Evolutionary conservation across 2,797 vertebrate species (phyloP).

Genomic region (Phyllotis vaccarum): DNA sequence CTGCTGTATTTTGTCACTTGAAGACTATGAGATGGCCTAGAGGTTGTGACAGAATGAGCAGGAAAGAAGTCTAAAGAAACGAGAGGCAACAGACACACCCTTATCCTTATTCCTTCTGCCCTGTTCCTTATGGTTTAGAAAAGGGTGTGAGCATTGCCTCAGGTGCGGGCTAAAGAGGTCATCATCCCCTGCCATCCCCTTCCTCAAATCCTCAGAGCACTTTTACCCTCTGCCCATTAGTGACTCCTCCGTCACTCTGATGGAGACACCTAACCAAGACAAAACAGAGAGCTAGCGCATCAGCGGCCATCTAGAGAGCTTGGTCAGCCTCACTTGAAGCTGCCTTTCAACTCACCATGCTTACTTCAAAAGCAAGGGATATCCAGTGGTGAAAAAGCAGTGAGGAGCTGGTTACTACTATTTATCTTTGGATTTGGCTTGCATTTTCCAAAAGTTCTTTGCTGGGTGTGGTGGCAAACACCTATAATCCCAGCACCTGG

Average conservation of each 20-base stretch:
- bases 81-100: background rate
- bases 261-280: background rate
- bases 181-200: background rate
- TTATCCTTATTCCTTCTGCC: background rate
- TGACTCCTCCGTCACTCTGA: background rate
- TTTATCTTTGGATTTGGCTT: background rate
- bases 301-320: background rate
- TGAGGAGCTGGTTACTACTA: background rate
- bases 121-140: background rate
- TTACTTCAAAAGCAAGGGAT: constrained; percentile 21
- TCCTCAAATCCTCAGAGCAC: constrained; percentile 28
- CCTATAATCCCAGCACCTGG: background rate
- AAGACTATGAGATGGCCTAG: background rate
- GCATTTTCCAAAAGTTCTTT: too few species aligned
- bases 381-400: background rate
- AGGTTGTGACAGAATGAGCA: background rate
- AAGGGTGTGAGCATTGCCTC: background rate
- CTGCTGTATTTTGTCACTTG: background rate
- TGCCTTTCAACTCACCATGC: background rate
- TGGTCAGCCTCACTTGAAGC: background rate
- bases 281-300: background rate
- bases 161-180: background rate
- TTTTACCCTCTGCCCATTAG: background rate
- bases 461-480: background rate
- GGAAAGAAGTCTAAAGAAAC: background rate